These are phyloP conservation scores for Limnephilus lunatus DNA, from an alignment of 2,888 invertebrate genomes.

Conservation along the genomic window DNA sequence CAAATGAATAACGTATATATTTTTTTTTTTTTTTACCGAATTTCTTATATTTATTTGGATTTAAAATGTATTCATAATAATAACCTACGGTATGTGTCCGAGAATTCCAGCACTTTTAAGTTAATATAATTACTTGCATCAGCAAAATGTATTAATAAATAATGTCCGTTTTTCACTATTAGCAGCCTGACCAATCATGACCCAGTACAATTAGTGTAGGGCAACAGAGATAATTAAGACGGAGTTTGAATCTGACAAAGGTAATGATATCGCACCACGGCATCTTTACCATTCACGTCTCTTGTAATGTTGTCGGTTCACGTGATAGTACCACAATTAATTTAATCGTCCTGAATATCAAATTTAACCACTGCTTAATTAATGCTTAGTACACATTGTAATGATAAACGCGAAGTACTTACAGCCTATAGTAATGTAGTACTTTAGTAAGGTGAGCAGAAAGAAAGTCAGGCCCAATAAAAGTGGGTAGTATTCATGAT, in stretches of 20 bases:
- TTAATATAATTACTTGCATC: not conserved
- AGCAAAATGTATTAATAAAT: not conserved
- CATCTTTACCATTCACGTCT: not conserved
- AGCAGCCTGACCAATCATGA: too few species aligned
- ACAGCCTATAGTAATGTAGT: not conserved
- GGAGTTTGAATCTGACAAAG: not conserved
- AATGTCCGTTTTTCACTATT: not conserved
- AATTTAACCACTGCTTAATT: not conserved
- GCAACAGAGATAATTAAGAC: not conserved
- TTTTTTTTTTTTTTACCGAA: too few species aligned
- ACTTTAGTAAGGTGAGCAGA: not conserved
- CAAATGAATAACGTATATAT: too few species aligned
- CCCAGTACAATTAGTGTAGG: not conserved
- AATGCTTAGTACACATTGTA: not conserved
- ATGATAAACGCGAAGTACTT: not conserved
- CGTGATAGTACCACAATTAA: not conserved
- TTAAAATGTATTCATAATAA: not conserved
- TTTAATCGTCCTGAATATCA: not conserved
- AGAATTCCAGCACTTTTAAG: not conserved
- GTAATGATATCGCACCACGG: not conserved
- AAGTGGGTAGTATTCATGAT: not conserved
- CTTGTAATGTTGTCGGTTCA: not conserved
- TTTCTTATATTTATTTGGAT: not conserved
- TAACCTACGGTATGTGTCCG: not conserved
- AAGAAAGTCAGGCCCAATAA: not conserved